phyloP scores from a whole-genome alignment of 2,888 invertebrate species.

The Synanthedon vespiformis region DNA sequence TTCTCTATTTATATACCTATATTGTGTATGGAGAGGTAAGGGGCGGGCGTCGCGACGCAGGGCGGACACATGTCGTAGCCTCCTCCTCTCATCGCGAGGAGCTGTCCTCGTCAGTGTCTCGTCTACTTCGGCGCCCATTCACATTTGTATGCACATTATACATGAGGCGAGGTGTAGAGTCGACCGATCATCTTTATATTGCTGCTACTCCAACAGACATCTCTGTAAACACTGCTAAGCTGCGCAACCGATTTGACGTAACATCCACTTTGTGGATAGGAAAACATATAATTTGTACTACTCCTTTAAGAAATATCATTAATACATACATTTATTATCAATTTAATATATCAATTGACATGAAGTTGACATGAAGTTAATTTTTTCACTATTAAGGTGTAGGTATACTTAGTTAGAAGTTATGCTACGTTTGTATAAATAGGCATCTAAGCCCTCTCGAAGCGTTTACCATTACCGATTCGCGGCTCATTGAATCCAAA shows the following conservation, averaged over 20 bases:
- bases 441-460: slow-evolving; percentile 28
- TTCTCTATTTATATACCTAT: not conserved
- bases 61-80: slow-evolving; percentile 50
- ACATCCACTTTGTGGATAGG: not conserved
- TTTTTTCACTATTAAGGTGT: not conserved
- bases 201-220: slow-evolving; percentile 29
- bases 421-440: slow-evolving; percentile 1
- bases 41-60: slow-evolving; percentile 30
- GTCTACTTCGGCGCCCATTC: slow-evolving; percentile 23
- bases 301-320: too few relatives aligned
- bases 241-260: not conserved
- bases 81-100: slow-evolving; percentile 44
- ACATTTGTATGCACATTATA: slow-evolving; percentile 64
- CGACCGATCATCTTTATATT: slow-evolving; percentile 57
- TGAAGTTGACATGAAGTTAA: too few relatives aligned
- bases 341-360: too few relatives aligned
- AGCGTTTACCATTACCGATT: slow-evolving; percentile 46
- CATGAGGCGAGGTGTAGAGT: slow-evolving; percentile 55
- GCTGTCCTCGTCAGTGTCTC: slow-evolving; percentile 1
- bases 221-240: slow-evolving; percentile 28
- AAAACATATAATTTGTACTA: too few relatives aligned
- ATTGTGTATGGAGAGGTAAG: slow-evolving; percentile 6
- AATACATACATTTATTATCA: too few relatives aligned
- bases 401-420: not conserved
- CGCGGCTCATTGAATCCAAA: slow-evolving; percentile 52